Percentiles rank a stretch among this genome's conserved stretches.
Conservation (phyloP, 2,888 invertebrate species). For the Gerris lacustris region DNA sequence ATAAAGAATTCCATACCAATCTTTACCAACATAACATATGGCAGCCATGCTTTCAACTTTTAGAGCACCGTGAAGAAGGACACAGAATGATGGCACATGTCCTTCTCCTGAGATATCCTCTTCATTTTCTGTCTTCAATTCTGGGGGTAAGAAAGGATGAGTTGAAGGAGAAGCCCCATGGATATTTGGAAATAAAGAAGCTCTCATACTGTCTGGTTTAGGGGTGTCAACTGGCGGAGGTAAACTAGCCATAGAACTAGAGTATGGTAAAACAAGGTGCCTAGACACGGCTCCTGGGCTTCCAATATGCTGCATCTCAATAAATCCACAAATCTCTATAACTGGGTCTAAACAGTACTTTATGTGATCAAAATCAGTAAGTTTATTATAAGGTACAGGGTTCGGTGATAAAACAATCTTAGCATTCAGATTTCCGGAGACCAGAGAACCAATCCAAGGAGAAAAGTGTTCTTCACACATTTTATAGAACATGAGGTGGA, state of each 20-base stretch:
- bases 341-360: conserved; percentile 54
- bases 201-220: conserved; percentile 12
- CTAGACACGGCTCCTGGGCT: conserved; percentile 85
- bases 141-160: not conserved
- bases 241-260: conserved; percentile 28
- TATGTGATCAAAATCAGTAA: conserved; percentile 51
- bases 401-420: conserved; percentile 60
- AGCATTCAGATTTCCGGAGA: conserved; percentile 63
- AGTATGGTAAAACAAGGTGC: conserved; percentile 69
- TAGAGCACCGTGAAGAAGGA: conserved; percentile 80
- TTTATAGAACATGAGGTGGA: conserved; percentile 46
- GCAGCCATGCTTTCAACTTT: conserved; percentile 89
- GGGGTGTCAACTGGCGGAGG: conserved; percentile 17
- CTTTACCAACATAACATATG: conserved; percentile 64
- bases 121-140: conserved; percentile 2
- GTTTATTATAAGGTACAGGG: conserved; percentile 49
- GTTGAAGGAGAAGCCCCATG: not conserved
- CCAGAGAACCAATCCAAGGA: conserved; percentile 56
- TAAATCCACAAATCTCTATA: conserved; percentile 75
- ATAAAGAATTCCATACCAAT: conserved; percentile 90
- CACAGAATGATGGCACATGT: conserved; percentile 78
- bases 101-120: conserved; percentile 42
- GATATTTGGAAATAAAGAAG: not conserved
- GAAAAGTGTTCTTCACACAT: conserved; percentile 60
- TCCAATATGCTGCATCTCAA: conserved; percentile 75